A percentile compares a stretch with the other conserved stretches of the same genome.
Conservation (phyloP, 2,888 invertebrate genomes). For the Drosophila borborema region DNA sequence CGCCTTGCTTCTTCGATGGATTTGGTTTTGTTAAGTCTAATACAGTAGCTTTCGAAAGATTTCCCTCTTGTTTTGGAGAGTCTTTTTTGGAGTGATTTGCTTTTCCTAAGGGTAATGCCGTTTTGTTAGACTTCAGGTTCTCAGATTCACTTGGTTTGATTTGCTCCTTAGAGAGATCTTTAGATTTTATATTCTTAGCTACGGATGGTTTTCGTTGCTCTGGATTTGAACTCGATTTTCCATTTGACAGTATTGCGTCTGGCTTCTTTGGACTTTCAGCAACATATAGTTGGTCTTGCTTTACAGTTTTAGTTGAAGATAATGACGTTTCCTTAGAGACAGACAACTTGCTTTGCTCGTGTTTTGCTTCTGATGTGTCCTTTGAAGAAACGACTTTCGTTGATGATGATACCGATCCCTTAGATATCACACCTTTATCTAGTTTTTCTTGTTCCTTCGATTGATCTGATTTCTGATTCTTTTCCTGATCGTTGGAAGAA, state of each 20-base stretch:
- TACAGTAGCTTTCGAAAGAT: too few species aligned
- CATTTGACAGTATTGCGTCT: background rate
- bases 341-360: background rate
- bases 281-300: background rate
- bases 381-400: background rate
- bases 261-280: background rate
- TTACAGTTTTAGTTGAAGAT: background rate
- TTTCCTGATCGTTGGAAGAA: background rate
- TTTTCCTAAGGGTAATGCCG: background rate
- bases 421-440: background rate
- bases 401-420: background rate
- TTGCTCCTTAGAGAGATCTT: background rate
- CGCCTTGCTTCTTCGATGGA: background rate
- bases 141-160: background rate
- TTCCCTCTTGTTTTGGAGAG: background rate
- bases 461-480: background rate
- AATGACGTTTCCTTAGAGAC: background rate
- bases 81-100: background rate
- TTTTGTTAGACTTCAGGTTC: background rate
- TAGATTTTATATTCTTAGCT: background rate
- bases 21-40: background rate
- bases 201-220: background rate
- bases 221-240: background rate
- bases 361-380: background rate
- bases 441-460: background rate